Evolutionary conservation across 2,797 vertebrate species (phyloP).

Genomic region (Agapornis canus): DNA sequence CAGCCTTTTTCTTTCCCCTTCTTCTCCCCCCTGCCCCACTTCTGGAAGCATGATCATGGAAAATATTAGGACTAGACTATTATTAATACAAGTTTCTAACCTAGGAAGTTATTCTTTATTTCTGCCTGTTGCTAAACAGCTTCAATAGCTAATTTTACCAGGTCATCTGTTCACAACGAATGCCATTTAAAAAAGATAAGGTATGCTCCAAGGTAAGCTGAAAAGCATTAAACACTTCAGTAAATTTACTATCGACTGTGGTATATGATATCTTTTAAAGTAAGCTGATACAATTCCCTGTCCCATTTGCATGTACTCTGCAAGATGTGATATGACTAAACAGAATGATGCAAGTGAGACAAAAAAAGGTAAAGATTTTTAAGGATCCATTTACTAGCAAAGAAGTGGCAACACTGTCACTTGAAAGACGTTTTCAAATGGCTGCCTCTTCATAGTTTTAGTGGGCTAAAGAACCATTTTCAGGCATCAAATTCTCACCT

Average conservation of each 20-base stretch:
- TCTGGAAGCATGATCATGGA: background rate
- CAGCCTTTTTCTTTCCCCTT: background rate
- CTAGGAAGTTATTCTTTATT: background rate
- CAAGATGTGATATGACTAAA: background rate
- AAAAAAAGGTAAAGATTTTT: background rate
- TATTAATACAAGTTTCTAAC: constrained; percentile 1
- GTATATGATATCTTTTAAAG: background rate
- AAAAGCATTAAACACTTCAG: background rate
- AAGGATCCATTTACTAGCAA: background rate
- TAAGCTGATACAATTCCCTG: background rate
- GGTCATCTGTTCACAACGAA: background rate
- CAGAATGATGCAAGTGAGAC: background rate
- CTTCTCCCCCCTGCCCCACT: background rate
- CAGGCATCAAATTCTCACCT: background rate
- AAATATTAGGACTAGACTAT: background rate
- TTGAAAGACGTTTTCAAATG: background rate
- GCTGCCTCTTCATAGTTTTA: background rate
- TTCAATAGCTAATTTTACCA: background rate
- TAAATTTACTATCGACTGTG: background rate
- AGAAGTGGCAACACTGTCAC: background rate
- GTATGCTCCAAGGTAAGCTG: background rate
- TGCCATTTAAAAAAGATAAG: background rate
- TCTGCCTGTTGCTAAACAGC: background rate
- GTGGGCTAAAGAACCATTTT: background rate
- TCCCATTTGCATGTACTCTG: background rate